A percentile compares a stretch with the other conserved stretches of the same genome.
Evolutionary conservation across 1,140 invertebrate genomes (phyloP).

Genomic region (Ridgeia piscesae): DNA sequence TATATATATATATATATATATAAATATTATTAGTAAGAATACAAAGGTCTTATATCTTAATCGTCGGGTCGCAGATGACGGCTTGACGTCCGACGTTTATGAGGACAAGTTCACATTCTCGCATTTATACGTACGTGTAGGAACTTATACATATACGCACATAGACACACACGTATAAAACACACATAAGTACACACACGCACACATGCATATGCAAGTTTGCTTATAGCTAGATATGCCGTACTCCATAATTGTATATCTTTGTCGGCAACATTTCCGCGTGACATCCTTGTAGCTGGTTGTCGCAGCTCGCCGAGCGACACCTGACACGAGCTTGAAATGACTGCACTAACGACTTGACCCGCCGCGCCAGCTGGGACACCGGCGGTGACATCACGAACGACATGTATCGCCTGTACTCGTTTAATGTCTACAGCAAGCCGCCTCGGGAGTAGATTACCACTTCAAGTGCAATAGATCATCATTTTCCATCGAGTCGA

Average conservation of each 20-base stretch:
- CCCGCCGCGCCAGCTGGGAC: not conserved
- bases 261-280: not conserved
- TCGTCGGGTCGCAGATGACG: too few species aligned
- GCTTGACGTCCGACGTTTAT: too few species aligned
- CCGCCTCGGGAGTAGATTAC: not conserved
- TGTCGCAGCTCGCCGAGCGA: not conserved
- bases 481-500: not conserved
- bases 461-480: not conserved
- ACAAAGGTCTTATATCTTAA: too few species aligned
- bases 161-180: too few species aligned
- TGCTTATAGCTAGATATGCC: not conserved
- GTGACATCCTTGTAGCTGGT: not conserved
- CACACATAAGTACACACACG: too few species aligned
- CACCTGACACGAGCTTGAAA: not conserved
- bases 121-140: too few species aligned
- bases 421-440: not conserved
- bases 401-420: not conserved
- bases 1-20: too few species aligned
- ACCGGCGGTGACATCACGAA: not conserved
- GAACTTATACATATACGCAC: too few species aligned
- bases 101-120: too few species aligned
- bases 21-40: too few species aligned
- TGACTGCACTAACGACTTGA: not conserved
- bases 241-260: not conserved
- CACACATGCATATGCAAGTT: too few species aligned